Evolutionary conservation across 1,140 invertebrate genomes (phyloP).

Genomic region (Holcopasites calliopsidis): DNA sequence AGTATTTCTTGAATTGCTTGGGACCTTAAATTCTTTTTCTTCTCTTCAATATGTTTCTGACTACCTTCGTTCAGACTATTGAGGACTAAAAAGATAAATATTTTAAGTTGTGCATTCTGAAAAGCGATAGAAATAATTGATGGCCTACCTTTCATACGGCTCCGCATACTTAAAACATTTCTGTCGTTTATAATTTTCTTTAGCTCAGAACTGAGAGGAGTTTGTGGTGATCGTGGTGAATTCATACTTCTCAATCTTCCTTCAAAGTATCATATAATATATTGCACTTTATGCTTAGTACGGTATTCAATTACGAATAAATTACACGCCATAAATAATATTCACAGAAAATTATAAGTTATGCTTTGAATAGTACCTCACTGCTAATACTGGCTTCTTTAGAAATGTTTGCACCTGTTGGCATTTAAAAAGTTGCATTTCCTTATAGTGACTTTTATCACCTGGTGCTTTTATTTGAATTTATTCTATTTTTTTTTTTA

Average conservation of each 20-base stretch:
- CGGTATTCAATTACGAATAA: no score
- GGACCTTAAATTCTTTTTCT: conserved; percentile 76
- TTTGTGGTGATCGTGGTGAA: conserved; percentile 76
- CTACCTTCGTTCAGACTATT: conserved; percentile 79
- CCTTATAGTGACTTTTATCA: background rate
- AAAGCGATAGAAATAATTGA: conserved; percentile 20
- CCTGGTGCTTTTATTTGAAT: background rate
- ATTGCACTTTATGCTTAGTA: no score
- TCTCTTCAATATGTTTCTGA: conserved; percentile 74
- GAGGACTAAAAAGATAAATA: conserved; percentile 74
- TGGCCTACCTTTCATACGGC: conserved; percentile 81
- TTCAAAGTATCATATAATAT: background rate
- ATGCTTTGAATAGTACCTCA: background rate
- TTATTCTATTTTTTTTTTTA: background rate
- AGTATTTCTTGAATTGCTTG: conserved; percentile 85
- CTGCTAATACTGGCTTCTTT: background rate
- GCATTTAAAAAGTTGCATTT: background rate
- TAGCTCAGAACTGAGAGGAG: conserved; percentile 82
- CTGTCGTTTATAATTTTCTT: conserved; percentile 82
- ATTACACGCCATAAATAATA: no score
- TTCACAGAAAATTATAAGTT: background rate
- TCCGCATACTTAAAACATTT: conserved; percentile 83
- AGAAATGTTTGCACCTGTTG: background rate
- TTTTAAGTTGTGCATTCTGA: conserved; percentile 22
- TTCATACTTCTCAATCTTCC: conserved; percentile 55